Evolutionary conservation across 2,888 invertebrate species (phyloP).

Genomic region (Spisula solida): DNA sequence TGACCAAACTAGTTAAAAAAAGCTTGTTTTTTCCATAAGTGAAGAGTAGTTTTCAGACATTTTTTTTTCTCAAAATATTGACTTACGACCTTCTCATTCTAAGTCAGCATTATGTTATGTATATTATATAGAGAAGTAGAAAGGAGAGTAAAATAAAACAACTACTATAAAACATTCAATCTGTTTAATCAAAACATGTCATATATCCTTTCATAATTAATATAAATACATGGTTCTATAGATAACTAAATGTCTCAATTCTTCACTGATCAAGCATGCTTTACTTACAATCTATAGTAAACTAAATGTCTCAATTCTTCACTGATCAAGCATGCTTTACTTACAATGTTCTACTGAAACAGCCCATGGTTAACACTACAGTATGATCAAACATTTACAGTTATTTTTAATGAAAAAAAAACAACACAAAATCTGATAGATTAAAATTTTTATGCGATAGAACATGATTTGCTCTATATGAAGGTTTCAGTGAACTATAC

Average conservation of each 20-base stretch:
- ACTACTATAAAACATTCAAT: constrained; percentile 28
- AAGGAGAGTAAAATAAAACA: background rate
- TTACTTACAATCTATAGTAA: constrained; percentile 26
- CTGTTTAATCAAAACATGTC: constrained; percentile 48
- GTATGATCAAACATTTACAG: background rate
- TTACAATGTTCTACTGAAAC: constrained; percentile 8
- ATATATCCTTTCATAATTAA: constrained; percentile 43
- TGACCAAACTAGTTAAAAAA: no score
- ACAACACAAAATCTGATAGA: background rate
- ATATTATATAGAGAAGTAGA: no score
- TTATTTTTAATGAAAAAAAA: background rate
- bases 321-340: background rate
- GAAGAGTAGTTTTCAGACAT: no score
- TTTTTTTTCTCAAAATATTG: no score
- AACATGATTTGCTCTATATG: background rate
- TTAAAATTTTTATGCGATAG: background rate
- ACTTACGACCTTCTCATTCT: no score
- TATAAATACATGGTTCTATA: constrained; percentile 47
- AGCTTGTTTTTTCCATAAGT: no score
- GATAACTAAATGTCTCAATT: background rate
- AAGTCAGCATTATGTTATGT: no score
- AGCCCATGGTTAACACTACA: background rate
- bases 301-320: background rate
- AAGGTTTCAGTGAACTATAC: background rate
- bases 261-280: background rate